Base-by-base conservation (phyloP, 92 coral and sea anemone species). In the Blastomussa wellsi region DNA sequence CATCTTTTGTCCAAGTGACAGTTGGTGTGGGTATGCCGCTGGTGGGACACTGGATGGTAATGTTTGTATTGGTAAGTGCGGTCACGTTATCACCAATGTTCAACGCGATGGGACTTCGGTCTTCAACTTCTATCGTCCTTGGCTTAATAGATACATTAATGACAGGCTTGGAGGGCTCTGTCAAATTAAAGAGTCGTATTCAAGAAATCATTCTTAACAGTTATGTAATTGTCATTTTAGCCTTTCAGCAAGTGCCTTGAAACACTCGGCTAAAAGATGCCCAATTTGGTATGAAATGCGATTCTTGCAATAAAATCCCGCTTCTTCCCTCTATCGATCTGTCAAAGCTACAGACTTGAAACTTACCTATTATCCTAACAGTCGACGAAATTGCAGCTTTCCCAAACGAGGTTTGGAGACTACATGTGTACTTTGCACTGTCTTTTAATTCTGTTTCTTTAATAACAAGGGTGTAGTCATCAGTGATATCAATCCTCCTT, bases 1-100 rank as follows among this genome's bases (percentile, higher is more conserved):
- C 94, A 79, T 89, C 73, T 72, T 88, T 85, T 28, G 90, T 86
- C 94, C 94, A 91, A 3, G 86, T 85, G 49, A 91, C 80, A 24
- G 35, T 71, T 39, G 94, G 94, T 36, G 62, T 62, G 39, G 94
- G 94, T 32, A 85, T 82, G 11, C 94, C 94, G 60, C 90, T 88
- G 82, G 94, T 70, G 79, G 81, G 86, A 86, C 94, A 91, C 77
- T 82, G 53, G 69, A 91, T 82, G 36, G 83, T 90, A 26, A 91
- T 89, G 42, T 70, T 89, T 31, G 91, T 87, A 37, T 88, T 69
- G 68, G 75, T 49, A 52, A 91, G 79, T 55, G 93, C 88, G 24
- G 90, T 87, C 57, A 90, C 67, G 60, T 83, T 90, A 47, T 90
- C 93, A 47, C 90, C 93, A 48, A 90, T 83, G 32, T 47, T 87